Evolutionary conservation across 2,888 invertebrate genomes (phyloP).

Genomic region (Tiliacea aurago): DNA sequence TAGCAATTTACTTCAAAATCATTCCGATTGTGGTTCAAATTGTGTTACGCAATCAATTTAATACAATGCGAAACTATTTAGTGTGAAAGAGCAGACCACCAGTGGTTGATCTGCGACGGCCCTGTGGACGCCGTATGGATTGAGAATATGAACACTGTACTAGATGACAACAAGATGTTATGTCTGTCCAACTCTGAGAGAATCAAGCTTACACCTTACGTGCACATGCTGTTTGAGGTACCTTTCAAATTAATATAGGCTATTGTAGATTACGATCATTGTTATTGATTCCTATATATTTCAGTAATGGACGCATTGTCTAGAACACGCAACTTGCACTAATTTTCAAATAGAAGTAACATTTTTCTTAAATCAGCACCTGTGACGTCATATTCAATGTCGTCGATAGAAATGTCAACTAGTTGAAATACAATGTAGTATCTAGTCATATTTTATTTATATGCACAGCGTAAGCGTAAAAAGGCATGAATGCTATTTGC

Average conservation of each 20-base stretch:
- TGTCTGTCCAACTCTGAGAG: conserved; percentile 97
- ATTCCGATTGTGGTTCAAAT: too few species aligned
- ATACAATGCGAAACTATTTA: conserved; percentile 51
- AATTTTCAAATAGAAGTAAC: not conserved
- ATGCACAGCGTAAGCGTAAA: not conserved
- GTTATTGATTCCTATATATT: not conserved
- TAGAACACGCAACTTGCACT: not conserved
- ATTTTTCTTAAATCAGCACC: too few species aligned
- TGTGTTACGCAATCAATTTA: conserved; percentile 1
- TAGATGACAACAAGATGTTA: conserved; percentile 98
- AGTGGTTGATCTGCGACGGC: conserved; percentile 98
- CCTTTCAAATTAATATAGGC: conserved; percentile 1
- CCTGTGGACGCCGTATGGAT: conserved; percentile 98
- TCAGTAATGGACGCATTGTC: not conserved
- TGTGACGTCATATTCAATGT: not conserved
- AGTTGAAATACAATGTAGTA: too few species aligned
- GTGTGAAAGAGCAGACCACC: conserved; percentile 92
- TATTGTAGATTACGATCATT: not conserved
- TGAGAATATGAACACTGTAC: conserved; percentile 97
- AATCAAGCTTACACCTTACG: conserved; percentile 96
- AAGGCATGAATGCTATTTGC: not conserved
- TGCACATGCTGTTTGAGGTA: conserved; percentile 97
- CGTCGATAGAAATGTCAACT: not conserved
- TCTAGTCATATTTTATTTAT: not conserved
- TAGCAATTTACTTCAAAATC: too few species aligned